Conservation (phyloP, 53 echinoderm and acorn worm species). For the Crossaster papposus region DNA sequence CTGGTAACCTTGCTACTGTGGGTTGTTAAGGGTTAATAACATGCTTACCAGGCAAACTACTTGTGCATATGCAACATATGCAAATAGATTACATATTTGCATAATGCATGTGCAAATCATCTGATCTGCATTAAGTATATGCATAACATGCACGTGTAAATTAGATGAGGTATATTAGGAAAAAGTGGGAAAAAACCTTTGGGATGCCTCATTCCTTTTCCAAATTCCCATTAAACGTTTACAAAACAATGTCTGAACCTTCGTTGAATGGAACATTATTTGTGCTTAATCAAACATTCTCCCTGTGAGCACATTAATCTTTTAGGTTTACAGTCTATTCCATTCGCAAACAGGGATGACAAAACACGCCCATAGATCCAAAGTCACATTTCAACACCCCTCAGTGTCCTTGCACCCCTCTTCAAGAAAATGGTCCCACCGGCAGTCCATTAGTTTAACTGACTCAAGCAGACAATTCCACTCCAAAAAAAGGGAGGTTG, state of each 20-base stretch:
- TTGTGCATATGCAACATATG: not conserved
- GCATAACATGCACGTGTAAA: not conserved
- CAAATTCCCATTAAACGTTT: not conserved
- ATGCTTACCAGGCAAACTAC: not conserved
- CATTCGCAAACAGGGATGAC: not conserved
- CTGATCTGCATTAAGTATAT: not conserved
- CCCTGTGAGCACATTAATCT: not conserved
- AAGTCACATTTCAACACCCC: not conserved
- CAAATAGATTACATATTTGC: not conserved
- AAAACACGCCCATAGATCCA: not conserved
- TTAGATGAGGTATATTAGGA: not conserved
- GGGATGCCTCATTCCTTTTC: too few relatives aligned
- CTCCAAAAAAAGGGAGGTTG: not conserved
- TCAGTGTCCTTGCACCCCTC: not conserved
- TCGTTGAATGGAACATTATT: not conserved
- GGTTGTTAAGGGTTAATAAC: not conserved
- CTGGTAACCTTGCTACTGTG: not conserved
- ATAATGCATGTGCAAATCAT: not conserved
- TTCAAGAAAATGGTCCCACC: not conserved
- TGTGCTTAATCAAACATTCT: not conserved
- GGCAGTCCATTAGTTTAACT: not conserved
- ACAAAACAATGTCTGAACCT: not conserved
- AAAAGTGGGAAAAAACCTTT: too few relatives aligned
- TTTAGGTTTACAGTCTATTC: not conserved
- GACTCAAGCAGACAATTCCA: not conserved